Evolutionary conservation across 2,888 invertebrate species (phyloP), one percentile per base, ranked within the genome.

Genomic region (Thymelicus acteon): DNA sequence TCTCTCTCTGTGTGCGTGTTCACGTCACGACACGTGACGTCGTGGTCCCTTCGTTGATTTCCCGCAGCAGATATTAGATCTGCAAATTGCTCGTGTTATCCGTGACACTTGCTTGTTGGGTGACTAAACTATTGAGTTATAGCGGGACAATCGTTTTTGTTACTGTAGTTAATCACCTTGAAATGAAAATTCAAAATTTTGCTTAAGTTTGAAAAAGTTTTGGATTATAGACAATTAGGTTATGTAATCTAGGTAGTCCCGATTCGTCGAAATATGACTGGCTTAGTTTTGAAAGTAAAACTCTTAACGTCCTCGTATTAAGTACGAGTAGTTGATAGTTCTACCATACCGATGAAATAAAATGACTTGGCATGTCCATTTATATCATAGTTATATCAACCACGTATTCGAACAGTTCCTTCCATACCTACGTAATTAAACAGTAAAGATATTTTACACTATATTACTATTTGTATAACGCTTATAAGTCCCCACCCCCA

Each of bases 21-120:
- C 7, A 7, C 7, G 39, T 40, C 7, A 7, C 7, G 6, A 7
- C 39, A 40, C 39, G 39, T 7, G 39, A 7, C 39, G 39, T 40
- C 39, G 7, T 40, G 39, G 4, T 24, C 63, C 63, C 63, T 63
- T 37, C 63, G 49, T 47, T 48, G 63, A 8, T 63, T 52, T 49
- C n/a, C 24, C 62, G 37, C 83, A 81, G 76, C 78, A 79, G 87
- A 90, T 91, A 91, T 91, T 90, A 89, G 84, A 89, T 90, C 90
- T 89, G 89, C 89, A 90, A 92, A 91, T 91, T 90, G 91, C 85
- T 86, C 83, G 82, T 85, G 87, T 89, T 89, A 87, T 89, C 87
- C 86, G 79, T 80, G 79, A 83, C 3, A 85, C 84, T 80, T 75
- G 72, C 72, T 67, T 75, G 39, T 74, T 60, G 80, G 79, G 85